Evolutionary conservation across 2,888 invertebrate species (phyloP).

Genomic region (Odontothrips loti): DNA sequence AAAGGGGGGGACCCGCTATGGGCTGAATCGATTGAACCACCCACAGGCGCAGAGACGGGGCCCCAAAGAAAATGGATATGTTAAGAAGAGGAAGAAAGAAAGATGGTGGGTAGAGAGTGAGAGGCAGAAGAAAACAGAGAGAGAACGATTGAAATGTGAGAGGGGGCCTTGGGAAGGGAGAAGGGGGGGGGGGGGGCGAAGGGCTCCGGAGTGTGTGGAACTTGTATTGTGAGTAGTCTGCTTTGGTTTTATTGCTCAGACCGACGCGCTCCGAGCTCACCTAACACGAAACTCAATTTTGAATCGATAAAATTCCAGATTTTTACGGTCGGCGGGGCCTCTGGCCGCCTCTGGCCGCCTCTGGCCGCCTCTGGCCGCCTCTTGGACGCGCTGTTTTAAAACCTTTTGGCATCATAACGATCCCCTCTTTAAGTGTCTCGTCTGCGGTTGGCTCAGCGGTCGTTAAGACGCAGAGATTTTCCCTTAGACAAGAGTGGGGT

Average conservation of each 20-base stretch:
- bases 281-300: constrained; percentile 12
- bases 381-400: not conserved
- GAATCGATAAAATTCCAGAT: constrained; percentile 23
- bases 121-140: too few relatives aligned
- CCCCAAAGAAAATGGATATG: too few relatives aligned
- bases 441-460: constrained; percentile 5
- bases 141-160: too few relatives aligned
- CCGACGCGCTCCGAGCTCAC: not conserved
- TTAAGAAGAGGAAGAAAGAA: too few relatives aligned
- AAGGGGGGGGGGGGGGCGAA: too few relatives aligned
- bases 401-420: not conserved
- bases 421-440: not conserved
- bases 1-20: too few relatives aligned
- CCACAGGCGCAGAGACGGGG: too few relatives aligned
- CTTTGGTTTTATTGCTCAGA: not conserved
- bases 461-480: not conserved
- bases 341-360: too few relatives aligned
- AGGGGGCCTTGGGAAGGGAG: too few relatives aligned
- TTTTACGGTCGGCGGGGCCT: not conserved
- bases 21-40: too few relatives aligned
- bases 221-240: not conserved
- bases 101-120: too few relatives aligned
- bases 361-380: too few relatives aligned
- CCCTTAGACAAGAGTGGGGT: not conserved
- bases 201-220: not conserved